A percentile compares a stretch with the other conserved stretches of the same genome.
Conservation (phyloP, 1,140 invertebrate species). For the Drosophila arizonae region DNA sequence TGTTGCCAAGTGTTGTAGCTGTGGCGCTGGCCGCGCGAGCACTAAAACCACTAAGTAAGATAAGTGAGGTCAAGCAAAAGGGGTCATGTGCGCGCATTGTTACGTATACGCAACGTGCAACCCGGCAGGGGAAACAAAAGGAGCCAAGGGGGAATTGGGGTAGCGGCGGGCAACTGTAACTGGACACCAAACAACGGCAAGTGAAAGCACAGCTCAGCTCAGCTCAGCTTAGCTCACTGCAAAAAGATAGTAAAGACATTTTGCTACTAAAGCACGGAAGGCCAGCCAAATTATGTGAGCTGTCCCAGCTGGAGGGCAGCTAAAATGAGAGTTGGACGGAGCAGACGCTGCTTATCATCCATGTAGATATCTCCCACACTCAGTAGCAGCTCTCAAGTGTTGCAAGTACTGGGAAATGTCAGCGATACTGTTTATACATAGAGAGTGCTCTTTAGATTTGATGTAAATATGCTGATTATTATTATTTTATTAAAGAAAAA, state of each 20-base stretch:
- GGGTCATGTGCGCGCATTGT: conserved; percentile 80
- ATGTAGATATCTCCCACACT: neutral
- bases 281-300: conserved; percentile 30
- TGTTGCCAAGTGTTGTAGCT: conserved; percentile 41
- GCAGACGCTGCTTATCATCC: neutral
- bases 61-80: conserved; percentile 81
- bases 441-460: too few relatives aligned
- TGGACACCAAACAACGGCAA: conserved; percentile 38
- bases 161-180: conserved; percentile 7
- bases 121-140: neutral
- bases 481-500: too few relatives aligned
- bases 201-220: conserved; percentile 48
- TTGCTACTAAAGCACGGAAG: conserved; percentile 21
- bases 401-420: neutral
- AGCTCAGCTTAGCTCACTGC: conserved; percentile 17
- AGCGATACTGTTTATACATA: neutral
- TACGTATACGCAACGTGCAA: conserved; percentile 50
- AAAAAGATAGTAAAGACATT: conserved; percentile 36
- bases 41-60: conserved; percentile 80
- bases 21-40: conserved; percentile 31
- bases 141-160: neutral
- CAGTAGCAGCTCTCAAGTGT: neutral
- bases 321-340: neutral
- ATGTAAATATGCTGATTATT: too few relatives aligned
- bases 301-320: conserved; percentile 1